Conservation (phyloP, 1,140 invertebrate genomes). For the Thaumatotibia leucotreta region DNA sequence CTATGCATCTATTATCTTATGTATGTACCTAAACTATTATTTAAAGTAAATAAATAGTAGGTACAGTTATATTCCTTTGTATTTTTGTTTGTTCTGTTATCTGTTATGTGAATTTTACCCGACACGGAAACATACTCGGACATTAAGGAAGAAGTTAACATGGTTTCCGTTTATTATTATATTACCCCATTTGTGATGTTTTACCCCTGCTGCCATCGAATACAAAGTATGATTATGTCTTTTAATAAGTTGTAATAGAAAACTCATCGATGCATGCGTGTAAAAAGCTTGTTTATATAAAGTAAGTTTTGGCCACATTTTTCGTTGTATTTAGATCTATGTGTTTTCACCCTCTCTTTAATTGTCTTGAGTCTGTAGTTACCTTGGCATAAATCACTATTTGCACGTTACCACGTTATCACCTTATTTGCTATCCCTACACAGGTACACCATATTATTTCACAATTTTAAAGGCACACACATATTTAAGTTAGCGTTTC, state of each 20-base stretch:
- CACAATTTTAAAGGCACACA: neutral
- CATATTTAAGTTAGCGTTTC: neutral
- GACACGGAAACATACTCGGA: too few species aligned
- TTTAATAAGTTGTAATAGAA: neutral
- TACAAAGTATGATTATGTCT: slow-evolving; percentile 8
- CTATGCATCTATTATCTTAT: too few species aligned
- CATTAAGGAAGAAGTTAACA: too few species aligned
- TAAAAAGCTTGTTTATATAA: neutral
- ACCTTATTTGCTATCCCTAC: neutral
- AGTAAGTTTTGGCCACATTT: neutral
- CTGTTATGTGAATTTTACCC: too few species aligned
- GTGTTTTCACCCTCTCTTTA: neutral
- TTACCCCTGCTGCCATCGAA: too few species aligned
- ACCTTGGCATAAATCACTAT: neutral
- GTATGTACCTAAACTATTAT: too few species aligned
- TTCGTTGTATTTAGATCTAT: neutral
- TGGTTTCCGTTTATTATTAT: too few species aligned
- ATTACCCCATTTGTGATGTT: too few species aligned
- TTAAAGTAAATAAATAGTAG: too few species aligned
- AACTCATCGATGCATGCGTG: neutral
- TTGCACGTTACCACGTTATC: neutral
- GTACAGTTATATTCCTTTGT: too few species aligned
- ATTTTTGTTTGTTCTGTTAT: too few species aligned
- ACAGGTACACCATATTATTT: neutral
- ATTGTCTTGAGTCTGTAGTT: neutral